Conservation (phyloP, 2,888 invertebrate genomes). For the Lamellibrachia satsuma region DNA sequence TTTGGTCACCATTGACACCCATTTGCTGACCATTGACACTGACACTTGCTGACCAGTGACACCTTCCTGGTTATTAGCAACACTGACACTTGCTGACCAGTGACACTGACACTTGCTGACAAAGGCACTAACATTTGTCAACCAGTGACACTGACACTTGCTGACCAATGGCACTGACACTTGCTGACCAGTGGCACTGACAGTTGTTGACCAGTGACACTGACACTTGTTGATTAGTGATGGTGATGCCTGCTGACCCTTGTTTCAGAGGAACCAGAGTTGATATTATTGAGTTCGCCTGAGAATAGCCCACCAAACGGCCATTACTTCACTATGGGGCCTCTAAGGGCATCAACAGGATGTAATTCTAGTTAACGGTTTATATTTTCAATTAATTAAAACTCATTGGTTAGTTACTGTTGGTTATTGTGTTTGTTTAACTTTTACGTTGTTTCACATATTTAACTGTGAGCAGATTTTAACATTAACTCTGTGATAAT, state of each 20-base stretch:
- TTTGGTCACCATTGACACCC: background rate
- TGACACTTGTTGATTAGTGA: background rate
- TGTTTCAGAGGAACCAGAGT: constrained; percentile 4
- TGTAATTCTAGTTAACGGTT: background rate
- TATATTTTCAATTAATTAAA: background rate
- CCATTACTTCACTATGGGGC: constrained; percentile 9
- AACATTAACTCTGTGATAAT: background rate
- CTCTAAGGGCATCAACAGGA: background rate
- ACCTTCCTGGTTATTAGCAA: background rate
- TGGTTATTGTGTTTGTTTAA: background rate
- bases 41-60: background rate
- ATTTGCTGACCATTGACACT: background rate
- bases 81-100: background rate
- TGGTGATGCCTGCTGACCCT: background rate
- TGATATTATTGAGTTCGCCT: background rate
- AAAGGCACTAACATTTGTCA: background rate
- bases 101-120: background rate
- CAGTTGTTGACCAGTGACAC: background rate
- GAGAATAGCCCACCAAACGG: background rate
- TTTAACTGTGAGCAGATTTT: background rate
- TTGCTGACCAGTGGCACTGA: background rate
- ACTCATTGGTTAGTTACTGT: background rate
- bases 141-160: background rate
- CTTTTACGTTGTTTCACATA: background rate
- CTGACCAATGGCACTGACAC: background rate